These are phyloP conservation scores for Tinea trinotella DNA, from an alignment of 2,888 invertebrate species.

Conservation along the genomic window DNA sequence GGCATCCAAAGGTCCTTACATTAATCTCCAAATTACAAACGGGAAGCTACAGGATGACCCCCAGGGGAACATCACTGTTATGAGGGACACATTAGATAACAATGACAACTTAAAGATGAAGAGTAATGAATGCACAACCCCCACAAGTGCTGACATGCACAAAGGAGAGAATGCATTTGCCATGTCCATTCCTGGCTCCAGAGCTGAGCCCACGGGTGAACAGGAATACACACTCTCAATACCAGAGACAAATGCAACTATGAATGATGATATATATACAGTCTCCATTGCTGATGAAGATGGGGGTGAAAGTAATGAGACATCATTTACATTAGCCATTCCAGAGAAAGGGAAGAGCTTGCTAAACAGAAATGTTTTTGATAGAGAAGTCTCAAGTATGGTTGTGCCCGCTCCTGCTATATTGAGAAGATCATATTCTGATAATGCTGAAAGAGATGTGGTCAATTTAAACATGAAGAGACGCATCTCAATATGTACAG, in stretches of 20 bases:
- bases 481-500: slow-evolving; percentile 57
- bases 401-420: slow-evolving; percentile 60
- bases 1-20: slow-evolving; percentile 72
- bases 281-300: slow-evolving; percentile 67
- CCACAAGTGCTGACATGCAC: slow-evolving; percentile 26
- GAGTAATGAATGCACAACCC: slow-evolving; percentile 21
- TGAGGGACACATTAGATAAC: slow-evolving; percentile 61
- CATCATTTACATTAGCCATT: slow-evolving; percentile 59
- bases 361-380: slow-evolving; percentile 48
- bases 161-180: slow-evolving; percentile 53
- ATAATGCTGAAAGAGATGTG: slow-evolving; percentile 56
- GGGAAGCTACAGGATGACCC: slow-evolving; percentile 75
- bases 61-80: slow-evolving; percentile 75
- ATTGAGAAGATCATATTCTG: slow-evolving; percentile 61
- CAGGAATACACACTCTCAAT: slow-evolving; percentile 66
- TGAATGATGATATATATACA: slow-evolving; percentile 69
- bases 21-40: slow-evolving; percentile 79
- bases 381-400: slow-evolving; percentile 38
- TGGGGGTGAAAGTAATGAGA: slow-evolving; percentile 47
- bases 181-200: slow-evolving; percentile 56
- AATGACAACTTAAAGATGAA: slow-evolving; percentile 36
- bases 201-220: slow-evolving; percentile 64
- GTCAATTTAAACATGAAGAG: slow-evolving; percentile 48
- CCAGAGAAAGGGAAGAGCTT: slow-evolving; percentile 63
- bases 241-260: slow-evolving; percentile 63